A percentile compares a stretch with the other conserved stretches of the same genome.
Conservation (phyloP, 1,140 invertebrate genomes). For the Pentalonia nigronervosa region DNA sequence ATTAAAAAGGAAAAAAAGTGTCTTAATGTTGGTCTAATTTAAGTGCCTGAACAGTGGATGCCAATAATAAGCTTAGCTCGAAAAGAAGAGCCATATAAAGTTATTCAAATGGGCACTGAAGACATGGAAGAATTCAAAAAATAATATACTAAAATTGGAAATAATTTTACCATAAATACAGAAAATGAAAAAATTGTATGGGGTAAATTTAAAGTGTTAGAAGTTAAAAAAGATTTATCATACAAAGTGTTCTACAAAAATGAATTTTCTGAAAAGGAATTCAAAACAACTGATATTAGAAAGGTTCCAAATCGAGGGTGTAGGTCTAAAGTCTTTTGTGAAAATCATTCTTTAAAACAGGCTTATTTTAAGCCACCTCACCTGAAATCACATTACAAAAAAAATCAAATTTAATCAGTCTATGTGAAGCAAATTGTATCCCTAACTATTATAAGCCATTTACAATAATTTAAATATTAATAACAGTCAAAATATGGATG, state of each 20-base stretch:
- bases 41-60: background rate
- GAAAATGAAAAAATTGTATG: background rate
- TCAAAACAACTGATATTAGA: background rate
- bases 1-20: background rate
- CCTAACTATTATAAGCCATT: slow-evolving; percentile 4
- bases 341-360: background rate
- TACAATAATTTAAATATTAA: slow-evolving; percentile 12
- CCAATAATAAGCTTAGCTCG: background rate
- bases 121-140: background rate
- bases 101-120: background rate
- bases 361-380: background rate
- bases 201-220: background rate
- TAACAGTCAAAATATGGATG: background rate
- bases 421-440: slow-evolving; percentile 20
- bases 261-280: background rate
- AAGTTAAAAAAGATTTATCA: background rate
- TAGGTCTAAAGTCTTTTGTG: background rate
- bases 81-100: background rate
- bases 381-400: background rate
- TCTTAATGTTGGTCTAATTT: slow-evolving; percentile 37
- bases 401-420: background rate
- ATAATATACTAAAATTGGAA: background rate
- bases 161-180: background rate
- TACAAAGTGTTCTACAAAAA: slow-evolving; percentile 21
- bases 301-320: background rate